These are phyloP conservation scores for Struthio camelus DNA, from an alignment of 2,113 vertebrate species.

Conservation along the genomic window DNA sequence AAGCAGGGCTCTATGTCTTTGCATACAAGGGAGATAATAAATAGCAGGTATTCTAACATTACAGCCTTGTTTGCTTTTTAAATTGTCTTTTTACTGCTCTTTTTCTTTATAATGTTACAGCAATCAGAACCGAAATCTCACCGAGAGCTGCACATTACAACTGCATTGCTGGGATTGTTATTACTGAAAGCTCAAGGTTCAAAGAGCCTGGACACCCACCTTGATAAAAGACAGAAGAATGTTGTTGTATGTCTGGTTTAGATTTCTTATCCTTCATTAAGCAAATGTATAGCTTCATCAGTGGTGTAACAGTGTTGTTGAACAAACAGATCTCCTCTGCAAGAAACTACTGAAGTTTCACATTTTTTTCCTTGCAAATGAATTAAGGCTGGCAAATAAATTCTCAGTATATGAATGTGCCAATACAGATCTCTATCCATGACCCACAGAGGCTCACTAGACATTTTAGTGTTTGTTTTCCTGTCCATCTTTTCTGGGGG, in stretches of 20 bases:
- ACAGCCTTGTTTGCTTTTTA: background rate
- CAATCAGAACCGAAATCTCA: background rate
- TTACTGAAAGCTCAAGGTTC: constrained; percentile 23
- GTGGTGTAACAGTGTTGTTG: background rate
- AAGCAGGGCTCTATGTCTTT: background rate
- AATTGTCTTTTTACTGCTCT: background rate
- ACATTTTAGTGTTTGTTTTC: background rate
- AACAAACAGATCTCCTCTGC: background rate
- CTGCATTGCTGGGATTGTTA: background rate
- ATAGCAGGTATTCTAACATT: background rate
- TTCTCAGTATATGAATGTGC: background rate
- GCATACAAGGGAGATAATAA: background rate
- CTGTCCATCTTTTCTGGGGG: background rate
- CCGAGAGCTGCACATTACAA: background rate
- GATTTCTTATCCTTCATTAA: constrained; percentile 16
- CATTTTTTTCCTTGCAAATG: background rate
- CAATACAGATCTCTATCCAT: background rate
- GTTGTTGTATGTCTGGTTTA: background rate
- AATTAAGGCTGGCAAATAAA: background rate
- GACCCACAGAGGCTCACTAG: background rate
- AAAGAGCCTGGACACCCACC: background rate
- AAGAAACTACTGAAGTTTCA: background rate
- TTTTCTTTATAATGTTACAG: background rate
- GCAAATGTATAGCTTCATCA: background rate
- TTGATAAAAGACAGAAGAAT: constrained; percentile 18